Percentiles rank a stretch among this genome's conserved stretches.
Evolutionary conservation across 2,888 invertebrate genomes (phyloP).

Genomic region (Notocelia uddmanniana): DNA sequence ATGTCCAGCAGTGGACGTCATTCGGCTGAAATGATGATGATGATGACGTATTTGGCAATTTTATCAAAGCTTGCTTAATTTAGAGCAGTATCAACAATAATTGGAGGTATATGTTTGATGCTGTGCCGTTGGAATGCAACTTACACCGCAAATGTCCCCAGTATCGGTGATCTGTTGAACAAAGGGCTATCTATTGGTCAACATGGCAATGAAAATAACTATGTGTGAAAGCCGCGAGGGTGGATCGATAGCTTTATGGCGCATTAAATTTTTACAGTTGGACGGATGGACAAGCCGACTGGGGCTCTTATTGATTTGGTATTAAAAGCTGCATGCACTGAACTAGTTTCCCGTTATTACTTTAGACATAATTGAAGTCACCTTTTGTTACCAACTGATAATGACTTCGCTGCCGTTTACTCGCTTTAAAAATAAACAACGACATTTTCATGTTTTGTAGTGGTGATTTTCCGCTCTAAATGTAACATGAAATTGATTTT

Average conservation of each 20-base stretch:
- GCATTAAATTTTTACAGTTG: constrained; percentile 71
- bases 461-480: too few species aligned
- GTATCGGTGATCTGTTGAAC: not conserved
- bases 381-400: not conserved
- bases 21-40: too few species aligned
- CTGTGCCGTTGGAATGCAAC: not conserved
- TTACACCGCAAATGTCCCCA: not conserved
- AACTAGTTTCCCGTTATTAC: constrained; percentile 15
- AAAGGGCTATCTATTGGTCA: not conserved
- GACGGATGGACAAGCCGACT: constrained; percentile 56
- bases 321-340: constrained; percentile 50
- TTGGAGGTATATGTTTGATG: not conserved
- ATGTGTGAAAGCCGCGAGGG: constrained; percentile 50
- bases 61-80: not conserved
- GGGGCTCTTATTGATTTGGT: constrained; percentile 65
- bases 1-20: too few species aligned
- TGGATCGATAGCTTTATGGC: constrained; percentile 63
- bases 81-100: not conserved
- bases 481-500: too few species aligned
- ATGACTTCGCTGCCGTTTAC: not conserved
- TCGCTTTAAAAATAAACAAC: not conserved
- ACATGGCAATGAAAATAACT: constrained; percentile 43
- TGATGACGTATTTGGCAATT: not conserved
- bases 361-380: not conserved
- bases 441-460: not conserved